Evolutionary conservation across 2,113 vertebrate species (phyloP), one percentile per base, ranked within the genome.

Genomic region (Microcebus ravelobensis): DNA sequence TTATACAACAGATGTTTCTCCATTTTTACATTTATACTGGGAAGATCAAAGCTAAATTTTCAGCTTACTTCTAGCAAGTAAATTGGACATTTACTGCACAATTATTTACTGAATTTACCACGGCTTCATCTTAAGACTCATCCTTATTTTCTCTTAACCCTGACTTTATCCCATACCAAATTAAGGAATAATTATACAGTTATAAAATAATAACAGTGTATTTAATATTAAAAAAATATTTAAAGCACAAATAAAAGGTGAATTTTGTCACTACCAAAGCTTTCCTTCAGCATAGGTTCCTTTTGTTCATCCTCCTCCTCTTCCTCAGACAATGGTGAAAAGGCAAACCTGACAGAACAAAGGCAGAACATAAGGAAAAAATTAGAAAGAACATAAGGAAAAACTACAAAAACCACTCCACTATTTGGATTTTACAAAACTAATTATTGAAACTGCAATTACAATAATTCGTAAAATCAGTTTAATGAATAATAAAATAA

Each of bases 261-360:
- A 91, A 57, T 93, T 90, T 93, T 87, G 96, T 94, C 27, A 90
- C 96, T 98, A 99, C 99, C 99, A 97, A 99, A 99, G 74, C 99
- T 99, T 98, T 99, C 99, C 95, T 99, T 99, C 89, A 99, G 97
- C 99, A 99, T 99, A 34, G 99, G 99, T 81, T 99, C 99, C 97
- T 99, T 99, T 92, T 99, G 99, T 67, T 99, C 99, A 94, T 99
- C 99, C 4, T 99, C 99, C 0, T 99, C 99, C 0, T 99, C 99
- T 67, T 99, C 99, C 65, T 99, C 99, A 21, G 99, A 99, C 65
- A 99, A 99, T 29, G 99, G 99, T 96, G 99, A 99, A 98, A 99
- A 99, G 88, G 99, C 99, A 98, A 99, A 99, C 98, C 99, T 99
- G 81, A 97, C 9, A 82, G 65, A 80, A 92, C 59, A 85, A 93